phyloP scores from a whole-genome alignment of 2,888 invertebrate genomes.

The Plebejus melissa region DNA sequence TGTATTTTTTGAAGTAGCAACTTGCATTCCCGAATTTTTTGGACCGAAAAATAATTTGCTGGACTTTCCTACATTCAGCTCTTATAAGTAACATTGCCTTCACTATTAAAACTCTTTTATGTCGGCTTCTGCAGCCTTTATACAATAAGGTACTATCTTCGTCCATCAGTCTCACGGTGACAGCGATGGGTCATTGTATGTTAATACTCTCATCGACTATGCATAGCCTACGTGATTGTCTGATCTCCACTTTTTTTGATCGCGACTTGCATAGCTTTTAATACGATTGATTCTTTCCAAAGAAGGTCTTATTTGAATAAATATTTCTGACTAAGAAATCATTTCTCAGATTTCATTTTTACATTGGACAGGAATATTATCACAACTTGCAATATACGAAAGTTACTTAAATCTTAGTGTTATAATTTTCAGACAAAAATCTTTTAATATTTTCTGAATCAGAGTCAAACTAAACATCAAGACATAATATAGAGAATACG shows the following conservation, averaged over 20 bases:
- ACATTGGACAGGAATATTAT: neutral
- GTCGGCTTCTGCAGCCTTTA: neutral
- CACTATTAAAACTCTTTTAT: neutral
- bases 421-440: neutral
- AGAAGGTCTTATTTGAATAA: neutral
- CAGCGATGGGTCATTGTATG: constrained; percentile 52
- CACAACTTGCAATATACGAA: too few species aligned
- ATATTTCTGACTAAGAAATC: neutral
- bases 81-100: too few species aligned
- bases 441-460: neutral
- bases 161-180: constrained; percentile 19
- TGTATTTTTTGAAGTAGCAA: too few species aligned
- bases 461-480: neutral
- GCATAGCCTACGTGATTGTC: constrained; percentile 38
- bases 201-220: constrained; percentile 44
- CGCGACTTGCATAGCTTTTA: constrained; percentile 35
- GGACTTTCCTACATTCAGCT: too few species aligned
- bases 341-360: too few species aligned
- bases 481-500: neutral
- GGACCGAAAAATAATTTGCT: too few species aligned
- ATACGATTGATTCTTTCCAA: constrained; percentile 9
- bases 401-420: too few species aligned
- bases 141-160: neutral
- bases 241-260: constrained; percentile 35
- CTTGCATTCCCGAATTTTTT: too few species aligned